phyloP scores from a whole-genome alignment of 2,888 invertebrate genomes.

The Axea sp. region DNA sequence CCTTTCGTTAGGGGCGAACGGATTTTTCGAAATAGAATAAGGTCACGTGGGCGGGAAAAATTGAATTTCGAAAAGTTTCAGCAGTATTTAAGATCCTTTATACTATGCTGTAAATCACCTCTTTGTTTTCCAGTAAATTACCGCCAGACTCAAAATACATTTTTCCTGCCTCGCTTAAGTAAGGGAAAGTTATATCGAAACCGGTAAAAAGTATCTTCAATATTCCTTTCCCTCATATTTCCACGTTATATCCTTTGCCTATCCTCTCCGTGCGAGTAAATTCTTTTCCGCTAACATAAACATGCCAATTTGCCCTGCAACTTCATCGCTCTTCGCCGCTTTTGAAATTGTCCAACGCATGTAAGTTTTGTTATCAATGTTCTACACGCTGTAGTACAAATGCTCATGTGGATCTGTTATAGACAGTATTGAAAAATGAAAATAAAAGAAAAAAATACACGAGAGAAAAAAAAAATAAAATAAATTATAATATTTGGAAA shows the following conservation, averaged over 20 bases:
- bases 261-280: slow-evolving; percentile 20
- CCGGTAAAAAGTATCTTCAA: slow-evolving; percentile 36
- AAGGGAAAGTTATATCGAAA: slow-evolving; percentile 26
- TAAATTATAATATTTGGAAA: too few species aligned
- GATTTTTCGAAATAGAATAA: too few species aligned
- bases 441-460: too few species aligned
- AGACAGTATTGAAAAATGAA: too few species aligned
- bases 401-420: too few species aligned
- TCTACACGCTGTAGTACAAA: background rate
- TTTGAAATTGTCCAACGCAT: slow-evolving; percentile 8
- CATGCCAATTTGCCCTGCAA: slow-evolving; percentile 38
- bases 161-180: slow-evolving; percentile 6
- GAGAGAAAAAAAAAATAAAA: too few species aligned
- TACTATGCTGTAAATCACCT: too few species aligned
- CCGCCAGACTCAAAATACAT: slow-evolving; percentile 14
- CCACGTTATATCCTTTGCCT: slow-evolving; percentile 21
- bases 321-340: slow-evolving; percentile 3
- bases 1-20: too few species aligned
- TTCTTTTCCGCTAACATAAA: slow-evolving; percentile 41
- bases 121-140: slow-evolving; percentile 23
- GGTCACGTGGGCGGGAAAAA: too few species aligned
- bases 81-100: too few species aligned
- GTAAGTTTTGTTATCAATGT: slow-evolving; percentile 1
- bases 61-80: too few species aligned
- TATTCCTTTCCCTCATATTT: slow-evolving; percentile 39